Percentiles rank a stretch among this genome's conserved stretches.
These are phyloP conservation scores for Apteryx mantelli DNA, from an alignment of 2,113 vertebrate genomes.

Conservation along the genomic window DNA sequence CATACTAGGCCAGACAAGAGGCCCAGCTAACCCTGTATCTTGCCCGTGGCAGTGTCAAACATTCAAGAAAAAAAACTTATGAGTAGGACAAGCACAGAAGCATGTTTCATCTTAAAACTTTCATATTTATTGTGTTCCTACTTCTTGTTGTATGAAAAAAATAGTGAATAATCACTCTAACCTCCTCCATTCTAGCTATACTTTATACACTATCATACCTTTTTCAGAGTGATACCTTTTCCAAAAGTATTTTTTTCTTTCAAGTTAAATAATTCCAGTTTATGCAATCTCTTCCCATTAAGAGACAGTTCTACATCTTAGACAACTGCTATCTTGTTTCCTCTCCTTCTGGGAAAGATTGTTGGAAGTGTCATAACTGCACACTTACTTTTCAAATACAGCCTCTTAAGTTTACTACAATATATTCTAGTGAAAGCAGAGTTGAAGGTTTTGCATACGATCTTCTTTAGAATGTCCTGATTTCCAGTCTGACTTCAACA, in stretches of 20 bases:
- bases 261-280: background rate
- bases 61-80: background rate
- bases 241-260: background rate
- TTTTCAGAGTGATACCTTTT: background rate
- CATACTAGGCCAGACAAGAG: background rate
- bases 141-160: too few relatives aligned
- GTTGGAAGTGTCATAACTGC: background rate
- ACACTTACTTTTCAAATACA: background rate
- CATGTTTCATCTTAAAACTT: background rate
- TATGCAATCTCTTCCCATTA: background rate
- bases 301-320: background rate
- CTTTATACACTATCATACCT: too few relatives aligned
- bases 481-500: background rate
- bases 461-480: background rate
- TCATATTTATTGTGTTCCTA: too few relatives aligned
- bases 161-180: too few relatives aligned
- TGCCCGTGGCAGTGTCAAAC: background rate
- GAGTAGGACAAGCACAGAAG: background rate
- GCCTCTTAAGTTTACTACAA: background rate
- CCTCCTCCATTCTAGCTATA: too few relatives aligned
- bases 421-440: background rate
- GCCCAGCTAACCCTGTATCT: background rate
- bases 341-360: background rate
- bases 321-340: background rate
- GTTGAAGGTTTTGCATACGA: background rate